Evolutionary conservation across 2,797 vertebrate genomes (phyloP).

Genomic region (Muscicapa striata): DNA sequence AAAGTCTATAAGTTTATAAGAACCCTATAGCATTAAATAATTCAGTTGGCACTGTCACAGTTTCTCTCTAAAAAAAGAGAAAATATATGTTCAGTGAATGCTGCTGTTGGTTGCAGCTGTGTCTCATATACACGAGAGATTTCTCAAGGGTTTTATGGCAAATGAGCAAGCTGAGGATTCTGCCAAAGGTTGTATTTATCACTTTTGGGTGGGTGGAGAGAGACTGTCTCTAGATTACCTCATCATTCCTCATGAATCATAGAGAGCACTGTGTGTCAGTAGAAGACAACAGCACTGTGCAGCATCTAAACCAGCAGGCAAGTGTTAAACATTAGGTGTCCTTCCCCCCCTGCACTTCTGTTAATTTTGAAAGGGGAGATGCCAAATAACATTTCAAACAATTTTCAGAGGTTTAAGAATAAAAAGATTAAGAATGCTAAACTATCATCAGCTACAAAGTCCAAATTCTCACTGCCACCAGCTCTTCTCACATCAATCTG

Average conservation of each 20-base stretch:
- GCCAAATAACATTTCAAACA: not conserved
- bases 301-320: not conserved
- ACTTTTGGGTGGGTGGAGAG: not conserved
- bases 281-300: not conserved
- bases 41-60: not conserved
- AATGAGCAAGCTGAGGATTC: slow-evolving; percentile 45
- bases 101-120: not conserved
- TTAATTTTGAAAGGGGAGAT: not conserved
- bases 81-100: not conserved
- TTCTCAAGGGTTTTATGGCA: slow-evolving; percentile 26
- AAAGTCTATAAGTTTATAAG: not conserved
- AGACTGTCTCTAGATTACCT: slow-evolving; percentile 10
- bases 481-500: slow-evolving; percentile 38
- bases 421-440: not conserved
- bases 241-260: not conserved
- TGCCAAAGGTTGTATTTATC: slow-evolving; percentile 34
- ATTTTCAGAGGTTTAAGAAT: not conserved
- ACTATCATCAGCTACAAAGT: not conserved
- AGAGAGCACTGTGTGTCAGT: not conserved
- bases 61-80: not conserved
- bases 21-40: slow-evolving; percentile 9
- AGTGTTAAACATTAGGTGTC: not conserved
- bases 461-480: slow-evolving; percentile 6
- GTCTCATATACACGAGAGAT: not conserved
- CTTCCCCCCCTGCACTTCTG: not conserved